Base-by-base conservation (phyloP, 2,797 vertebrate genomes). In the Falco columbarius region DNA sequence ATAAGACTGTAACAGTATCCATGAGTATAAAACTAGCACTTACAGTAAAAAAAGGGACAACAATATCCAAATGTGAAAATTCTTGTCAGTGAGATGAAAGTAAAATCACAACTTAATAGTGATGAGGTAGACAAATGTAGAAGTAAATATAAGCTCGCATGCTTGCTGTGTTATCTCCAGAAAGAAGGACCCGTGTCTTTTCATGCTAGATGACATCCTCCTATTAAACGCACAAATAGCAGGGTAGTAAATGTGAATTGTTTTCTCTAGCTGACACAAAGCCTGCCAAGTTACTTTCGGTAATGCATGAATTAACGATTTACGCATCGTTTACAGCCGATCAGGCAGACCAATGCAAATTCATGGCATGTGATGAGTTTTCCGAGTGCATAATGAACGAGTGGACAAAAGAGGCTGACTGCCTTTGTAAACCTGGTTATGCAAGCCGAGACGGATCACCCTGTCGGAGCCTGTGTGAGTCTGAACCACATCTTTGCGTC, bases 311-410 rank as follows among this genome's bases (percentile, higher is more conserved):
- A 12, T 44, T 96, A 91, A 91, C 34, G 29, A 89, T 82, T 89
- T 90, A 8, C 26, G 76, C 65, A 59, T 49, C 90, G 82, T 86
- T 97, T 95, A 9, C 98, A 99, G 99, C 98, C 34, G 99, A 99
- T 81, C 98, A 96, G 96, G 99, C 98, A 16, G 98, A 99, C 68
- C 98, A 98, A 52, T 99, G 99, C 97, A 99, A 99, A 97, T 99
- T 99, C 97, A 97, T 99, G 98, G 98, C 99, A 29, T 99, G 99
- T 19, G 98, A 98, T 0, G 95, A 98, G 67, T 98, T 98, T 54
- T 98, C 99, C 1, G 97, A 97, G 87, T 99, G 99, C 36, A 11
- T 98, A 51, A 97, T 94, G 84, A 98, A 98, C 21, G 80, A 98
- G 73, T 61, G 96, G 97, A 98, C 98, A 1, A 95, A 95, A 47